Evolutionary conservation across 2,113 vertebrate species (phyloP).

Genomic region (Ovis canadensis): DNA sequence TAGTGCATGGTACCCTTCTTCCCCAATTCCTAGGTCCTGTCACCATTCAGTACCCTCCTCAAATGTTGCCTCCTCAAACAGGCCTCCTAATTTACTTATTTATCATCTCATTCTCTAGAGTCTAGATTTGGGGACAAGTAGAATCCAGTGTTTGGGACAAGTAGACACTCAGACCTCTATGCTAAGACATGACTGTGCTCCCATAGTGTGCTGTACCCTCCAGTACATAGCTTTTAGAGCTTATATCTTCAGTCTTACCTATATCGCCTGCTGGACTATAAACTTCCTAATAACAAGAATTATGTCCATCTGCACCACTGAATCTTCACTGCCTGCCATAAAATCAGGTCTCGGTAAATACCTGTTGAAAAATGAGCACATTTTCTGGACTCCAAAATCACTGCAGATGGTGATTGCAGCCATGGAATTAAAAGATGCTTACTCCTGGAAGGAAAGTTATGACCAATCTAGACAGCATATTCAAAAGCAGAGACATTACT

Average conservation of each 20-base stretch:
- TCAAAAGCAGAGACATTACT: too few relatives aligned
- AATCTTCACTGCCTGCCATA: neutral
- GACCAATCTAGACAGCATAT: too few relatives aligned
- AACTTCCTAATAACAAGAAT: neutral
- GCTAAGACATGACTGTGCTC: neutral
- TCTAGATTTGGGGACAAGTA: neutral
- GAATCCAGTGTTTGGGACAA: neutral
- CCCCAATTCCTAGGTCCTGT: neutral
- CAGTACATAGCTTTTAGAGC: accelerated
- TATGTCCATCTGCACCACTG: neutral
- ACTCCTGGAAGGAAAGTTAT: too few relatives aligned
- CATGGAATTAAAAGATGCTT: too few relatives aligned
- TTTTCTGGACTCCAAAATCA: too few relatives aligned
- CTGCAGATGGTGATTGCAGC: too few relatives aligned
- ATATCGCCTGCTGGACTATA: neutral
- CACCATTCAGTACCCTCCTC: neutral
- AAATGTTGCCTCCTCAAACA: neutral
- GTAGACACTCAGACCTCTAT: neutral
- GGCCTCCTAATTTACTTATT: neutral
- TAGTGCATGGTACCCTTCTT: neutral
- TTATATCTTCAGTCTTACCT: neutral
- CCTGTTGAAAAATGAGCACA: neutral
- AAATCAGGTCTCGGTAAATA: neutral
- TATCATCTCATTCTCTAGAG: neutral
- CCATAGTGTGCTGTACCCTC: neutral